phyloP scores from a whole-genome alignment of 1,140 invertebrate species.

The Coboldia fuscipes region DNA sequence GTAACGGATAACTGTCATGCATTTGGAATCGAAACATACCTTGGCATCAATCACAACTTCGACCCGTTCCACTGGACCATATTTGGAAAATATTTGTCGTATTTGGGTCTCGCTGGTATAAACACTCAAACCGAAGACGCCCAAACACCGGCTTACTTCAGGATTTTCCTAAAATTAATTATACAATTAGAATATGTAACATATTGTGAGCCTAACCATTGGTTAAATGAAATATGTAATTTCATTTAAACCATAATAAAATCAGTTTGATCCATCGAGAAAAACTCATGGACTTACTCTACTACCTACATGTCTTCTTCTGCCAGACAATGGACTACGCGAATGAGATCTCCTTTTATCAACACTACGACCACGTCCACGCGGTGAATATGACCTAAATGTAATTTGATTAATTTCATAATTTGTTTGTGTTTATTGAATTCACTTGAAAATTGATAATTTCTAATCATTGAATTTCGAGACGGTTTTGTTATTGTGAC shows the following conservation, averaged over 20 bases:
- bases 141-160: conserved; percentile 69
- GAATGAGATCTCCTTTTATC: background rate
- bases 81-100: conserved; percentile 83
- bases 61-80: conserved; percentile 79
- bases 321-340: background rate
- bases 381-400: background rate
- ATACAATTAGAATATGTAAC: no score
- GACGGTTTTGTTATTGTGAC: no score
- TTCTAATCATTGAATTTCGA: no score
- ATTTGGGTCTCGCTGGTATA: conserved; percentile 84
- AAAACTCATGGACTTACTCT: background rate
- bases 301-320: background rate
- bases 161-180: conserved; percentile 62
- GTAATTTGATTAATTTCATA: no score
- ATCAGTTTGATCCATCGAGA: background rate
- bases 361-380: background rate
- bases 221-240: no score
- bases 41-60: conserved; percentile 91
- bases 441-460: no score
- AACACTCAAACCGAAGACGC: conserved; percentile 84
- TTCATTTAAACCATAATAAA: background rate
- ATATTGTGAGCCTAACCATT: no score
- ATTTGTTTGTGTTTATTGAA: no score
- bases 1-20: no score
- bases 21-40: no score